Evolutionary conservation across 2,113 vertebrate species (phyloP).

Genomic region (human (Homo sapiens)): GRCh38 chr17:14042501-14043000

Average conservation of each 20-base stretch:
- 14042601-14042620: background rate
- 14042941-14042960: background rate
- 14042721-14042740: background rate
- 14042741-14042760: background rate
- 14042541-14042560: background rate
- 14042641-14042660: background rate
- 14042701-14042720: background rate
- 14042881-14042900: background rate
- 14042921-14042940: background rate
- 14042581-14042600: background rate
- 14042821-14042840: background rate
- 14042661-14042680: background rate
- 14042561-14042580: background rate
- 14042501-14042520: background rate
- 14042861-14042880: background rate
- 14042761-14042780: background rate
- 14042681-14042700: background rate
- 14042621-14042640: background rate
- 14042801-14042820: background rate
- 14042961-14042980: background rate
- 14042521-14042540: background rate
- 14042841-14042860: background rate
- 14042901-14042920: background rate
- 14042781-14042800: background rate
- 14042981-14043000: background rate